Evolutionary conservation across 2,888 invertebrate genomes (phyloP).

Genomic region (Microplitis deprimator): DNA sequence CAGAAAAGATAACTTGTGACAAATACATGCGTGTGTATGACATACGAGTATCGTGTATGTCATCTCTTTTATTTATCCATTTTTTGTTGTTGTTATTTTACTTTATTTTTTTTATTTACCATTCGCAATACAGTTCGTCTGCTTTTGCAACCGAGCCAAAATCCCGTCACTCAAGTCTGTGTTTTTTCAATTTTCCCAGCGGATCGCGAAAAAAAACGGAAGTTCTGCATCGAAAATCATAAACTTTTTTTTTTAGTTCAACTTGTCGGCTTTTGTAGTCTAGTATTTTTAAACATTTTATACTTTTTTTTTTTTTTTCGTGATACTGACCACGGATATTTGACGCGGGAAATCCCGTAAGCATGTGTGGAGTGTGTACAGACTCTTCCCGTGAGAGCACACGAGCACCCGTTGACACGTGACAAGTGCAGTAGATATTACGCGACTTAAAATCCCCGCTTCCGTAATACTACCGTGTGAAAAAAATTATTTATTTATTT

Average conservation of each 20-base stretch:
- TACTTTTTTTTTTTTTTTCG: background rate
- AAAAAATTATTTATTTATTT: background rate
- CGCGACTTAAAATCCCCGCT: background rate
- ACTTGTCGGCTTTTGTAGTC: background rate
- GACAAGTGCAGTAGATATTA: background rate
- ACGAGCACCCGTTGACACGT: background rate
- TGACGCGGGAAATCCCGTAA: conserved; percentile 19
- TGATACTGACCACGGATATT: background rate
- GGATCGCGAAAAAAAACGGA: conserved; percentile 14
- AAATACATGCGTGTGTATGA: conserved; percentile 24
- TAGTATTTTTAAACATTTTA: background rate
- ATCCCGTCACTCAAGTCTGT: conserved; percentile 12
- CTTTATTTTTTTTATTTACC: conserved; percentile 29
- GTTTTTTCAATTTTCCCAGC: conserved; percentile 1
- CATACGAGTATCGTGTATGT: background rate
- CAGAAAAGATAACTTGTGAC: conserved; percentile 1
- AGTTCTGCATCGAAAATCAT: conserved; percentile 20
- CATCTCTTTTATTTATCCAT: conserved; percentile 22
- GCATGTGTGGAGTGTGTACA: background rate
- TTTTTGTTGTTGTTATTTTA: conserved; percentile 14
- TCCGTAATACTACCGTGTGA: background rate
- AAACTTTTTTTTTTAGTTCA: background rate
- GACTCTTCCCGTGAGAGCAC: background rate
- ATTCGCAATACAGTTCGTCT: background rate
- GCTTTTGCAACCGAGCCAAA: conserved; percentile 2